These are phyloP conservation scores for Semaprochilodus insignis DNA, from an alignment of 2,797 vertebrate species.

Conservation along the genomic window DNA sequence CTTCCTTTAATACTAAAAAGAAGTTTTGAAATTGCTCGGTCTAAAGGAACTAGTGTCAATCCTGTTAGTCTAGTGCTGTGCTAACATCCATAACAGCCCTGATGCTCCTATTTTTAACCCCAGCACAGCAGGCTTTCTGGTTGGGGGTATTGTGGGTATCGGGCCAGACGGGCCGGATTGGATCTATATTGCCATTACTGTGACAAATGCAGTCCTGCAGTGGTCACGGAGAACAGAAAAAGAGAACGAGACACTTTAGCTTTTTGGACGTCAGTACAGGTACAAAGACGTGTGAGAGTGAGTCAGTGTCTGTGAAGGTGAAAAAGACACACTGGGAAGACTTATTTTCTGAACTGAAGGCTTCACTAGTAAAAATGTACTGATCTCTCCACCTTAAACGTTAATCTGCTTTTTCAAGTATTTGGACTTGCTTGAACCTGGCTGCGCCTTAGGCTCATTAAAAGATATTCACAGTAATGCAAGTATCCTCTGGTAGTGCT, in stretches of 20 bases:
- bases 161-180: neutral
- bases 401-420: neutral
- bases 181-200: neutral
- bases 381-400: neutral
- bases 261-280: neutral
- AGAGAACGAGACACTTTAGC: neutral
- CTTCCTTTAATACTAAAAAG: neutral
- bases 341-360: neutral
- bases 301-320: neutral
- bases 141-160: neutral
- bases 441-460: neutral
- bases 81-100: constrained; percentile 31
- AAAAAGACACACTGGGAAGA: neutral
- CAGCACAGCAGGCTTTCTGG: constrained; percentile 9
- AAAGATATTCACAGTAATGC: neutral
- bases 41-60: neutral
- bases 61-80: neutral
- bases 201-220: neutral
- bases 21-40: neutral
- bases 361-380: neutral
- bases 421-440: neutral
- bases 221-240: neutral
- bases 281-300: neutral
- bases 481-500: neutral
- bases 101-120: constrained; percentile 52